Evolutionary conservation across 1,140 invertebrate species (phyloP).

Genomic region (Drosophila murphyi): DNA sequence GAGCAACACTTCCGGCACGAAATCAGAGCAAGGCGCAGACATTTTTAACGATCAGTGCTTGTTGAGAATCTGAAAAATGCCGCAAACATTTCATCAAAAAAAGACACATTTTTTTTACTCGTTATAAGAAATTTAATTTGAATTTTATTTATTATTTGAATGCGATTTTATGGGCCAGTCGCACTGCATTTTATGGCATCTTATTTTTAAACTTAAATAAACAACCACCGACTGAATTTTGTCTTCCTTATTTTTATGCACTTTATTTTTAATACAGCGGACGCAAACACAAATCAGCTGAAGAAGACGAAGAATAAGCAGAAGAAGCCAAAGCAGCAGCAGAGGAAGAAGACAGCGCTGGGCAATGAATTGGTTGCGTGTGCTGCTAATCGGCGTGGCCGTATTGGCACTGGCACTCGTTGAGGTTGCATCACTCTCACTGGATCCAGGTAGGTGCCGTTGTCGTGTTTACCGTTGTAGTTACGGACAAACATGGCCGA

Average conservation of each 20-base stretch:
- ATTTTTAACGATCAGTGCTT: constrained; percentile 24
- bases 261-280: constrained; percentile 70
- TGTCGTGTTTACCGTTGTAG: constrained; percentile 52
- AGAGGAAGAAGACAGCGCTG: constrained; percentile 23
- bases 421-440: constrained; percentile 80
- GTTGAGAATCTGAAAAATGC: constrained; percentile 54
- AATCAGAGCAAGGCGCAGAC: constrained; percentile 24
- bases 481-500: constrained; percentile 55
- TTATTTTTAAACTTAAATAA: constrained; percentile 81
- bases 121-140: constrained; percentile 63
- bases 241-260: constrained; percentile 47
- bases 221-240: constrained; percentile 68
- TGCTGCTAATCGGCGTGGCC: constrained; percentile 70
- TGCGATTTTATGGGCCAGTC: constrained; percentile 49
- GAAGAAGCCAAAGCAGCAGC: constrained; percentile 38
- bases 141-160: constrained; percentile 78
- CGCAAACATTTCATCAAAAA: constrained; percentile 47
- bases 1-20: constrained; percentile 68
- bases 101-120: constrained; percentile 20
- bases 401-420: constrained; percentile 69
- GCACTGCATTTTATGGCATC: constrained; percentile 54
- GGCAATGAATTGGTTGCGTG: constrained; percentile 80
- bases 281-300: constrained; percentile 54
- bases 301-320: constrained; percentile 34
- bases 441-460: constrained; percentile 78